Conservation (phyloP, 92 coral and sea anemone genomes). For the Phenganax stokvisi region DNA sequence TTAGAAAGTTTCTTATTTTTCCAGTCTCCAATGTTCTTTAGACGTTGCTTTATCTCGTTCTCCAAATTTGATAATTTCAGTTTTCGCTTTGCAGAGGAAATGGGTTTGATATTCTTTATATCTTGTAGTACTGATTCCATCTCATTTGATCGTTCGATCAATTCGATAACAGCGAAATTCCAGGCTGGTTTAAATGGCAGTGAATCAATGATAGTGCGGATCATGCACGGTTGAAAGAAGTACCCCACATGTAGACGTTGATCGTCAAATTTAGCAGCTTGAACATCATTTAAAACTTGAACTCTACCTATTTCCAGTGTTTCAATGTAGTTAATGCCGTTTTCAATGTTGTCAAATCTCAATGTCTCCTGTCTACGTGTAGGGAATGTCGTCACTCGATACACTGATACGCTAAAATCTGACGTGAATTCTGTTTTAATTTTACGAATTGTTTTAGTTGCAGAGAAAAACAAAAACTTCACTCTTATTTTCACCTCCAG, state of each 20-base stretch:
- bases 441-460: constrained; percentile 21
- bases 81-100: background rate
- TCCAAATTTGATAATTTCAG: background rate
- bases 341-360: constrained; percentile 5
- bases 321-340: background rate
- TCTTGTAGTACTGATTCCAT: constrained; percentile 26
- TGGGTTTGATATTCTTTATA: background rate
- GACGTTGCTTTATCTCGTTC: constrained; percentile 8
- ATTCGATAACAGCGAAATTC: constrained; percentile 3
- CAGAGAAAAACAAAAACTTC: constrained; percentile 5
- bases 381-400: constrained; percentile 12
- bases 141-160: constrained; percentile 18
- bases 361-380: background rate
- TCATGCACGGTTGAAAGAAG: constrained; percentile 20
- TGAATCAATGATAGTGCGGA: constrained; percentile 5
- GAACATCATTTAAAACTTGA: constrained; percentile 10
- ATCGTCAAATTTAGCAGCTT: constrained; percentile 18
- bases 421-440: constrained; percentile 16
- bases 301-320: background rate
- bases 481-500: constrained; percentile 16
- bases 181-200: constrained; percentile 19
- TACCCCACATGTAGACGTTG: constrained; percentile 12
- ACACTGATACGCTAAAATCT: constrained; percentile 23
- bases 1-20: constrained; percentile 15
- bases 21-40: constrained; percentile 19